These are phyloP conservation scores for Catocala fraxini DNA, from an alignment of 2,888 invertebrate genomes.

Conservation along the genomic window DNA sequence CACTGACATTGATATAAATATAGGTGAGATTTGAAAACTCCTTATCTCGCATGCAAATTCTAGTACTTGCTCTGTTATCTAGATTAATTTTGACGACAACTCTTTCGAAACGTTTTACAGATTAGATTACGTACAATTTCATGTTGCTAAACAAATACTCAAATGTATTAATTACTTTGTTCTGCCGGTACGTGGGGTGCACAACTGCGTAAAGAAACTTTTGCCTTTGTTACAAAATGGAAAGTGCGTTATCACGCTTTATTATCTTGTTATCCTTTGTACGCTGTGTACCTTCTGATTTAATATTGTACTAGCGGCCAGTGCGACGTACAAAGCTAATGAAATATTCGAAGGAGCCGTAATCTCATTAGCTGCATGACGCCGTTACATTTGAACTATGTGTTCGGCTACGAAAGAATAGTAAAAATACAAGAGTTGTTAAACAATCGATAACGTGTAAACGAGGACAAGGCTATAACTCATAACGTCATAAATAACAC, in stretches of 20 bases:
- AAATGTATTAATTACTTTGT: conserved; percentile 1
- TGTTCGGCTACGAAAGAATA: conserved; percentile 4
- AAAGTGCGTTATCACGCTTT: conserved; percentile 19
- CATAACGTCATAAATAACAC: conserved; percentile 42
- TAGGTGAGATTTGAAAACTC: conserved; percentile 20
- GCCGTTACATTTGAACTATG: conserved; percentile 2
- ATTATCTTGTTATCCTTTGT: conserved; percentile 10
- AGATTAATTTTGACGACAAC: neutral
- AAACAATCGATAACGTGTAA: conserved; percentile 46
- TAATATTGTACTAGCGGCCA: neutral
- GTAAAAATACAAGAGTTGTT: conserved; percentile 22
- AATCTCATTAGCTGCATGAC: neutral
- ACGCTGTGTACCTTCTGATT: neutral
- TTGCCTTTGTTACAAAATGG: conserved; percentile 41
- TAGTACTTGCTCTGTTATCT: neutral
- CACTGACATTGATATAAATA: conserved; percentile 38
- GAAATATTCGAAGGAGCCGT: neutral
- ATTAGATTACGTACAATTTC: conserved; percentile 6
- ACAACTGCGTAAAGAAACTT: conserved; percentile 19
- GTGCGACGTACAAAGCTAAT: neutral
- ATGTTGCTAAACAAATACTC: neutral
- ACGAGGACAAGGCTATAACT: conserved; percentile 49
- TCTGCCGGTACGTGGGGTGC: neutral
- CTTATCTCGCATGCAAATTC: conserved; percentile 29
- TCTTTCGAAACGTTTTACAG: conserved; percentile 4